Percentiles rank a stretch among this genome's conserved stretches.
These are phyloP conservation scores for Coryphaenoides rupestris DNA, from an alignment of 2,113 vertebrate genomes.

Conservation along the genomic window DNA sequence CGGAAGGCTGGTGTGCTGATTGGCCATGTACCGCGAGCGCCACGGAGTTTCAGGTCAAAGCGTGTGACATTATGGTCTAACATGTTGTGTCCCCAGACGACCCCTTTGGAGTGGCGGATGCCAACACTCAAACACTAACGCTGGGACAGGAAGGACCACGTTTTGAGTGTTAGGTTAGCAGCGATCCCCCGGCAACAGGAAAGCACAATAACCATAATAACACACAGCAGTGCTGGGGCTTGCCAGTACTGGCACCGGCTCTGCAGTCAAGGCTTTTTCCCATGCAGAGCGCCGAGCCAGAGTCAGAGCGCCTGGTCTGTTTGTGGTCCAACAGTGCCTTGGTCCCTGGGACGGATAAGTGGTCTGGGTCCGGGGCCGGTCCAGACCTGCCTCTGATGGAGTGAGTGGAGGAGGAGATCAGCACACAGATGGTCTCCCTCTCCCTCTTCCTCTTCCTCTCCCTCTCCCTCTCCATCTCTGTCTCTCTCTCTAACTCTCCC, in stretches of 20 bases:
- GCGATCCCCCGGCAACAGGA: neutral
- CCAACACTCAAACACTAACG: neutral
- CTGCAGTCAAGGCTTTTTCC: constrained; percentile 19
- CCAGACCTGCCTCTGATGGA: constrained; percentile 29
- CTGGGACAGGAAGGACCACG: neutral
- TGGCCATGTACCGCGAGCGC: constrained; percentile 47
- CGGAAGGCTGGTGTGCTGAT: constrained; percentile 48
- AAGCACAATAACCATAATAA: neutral
- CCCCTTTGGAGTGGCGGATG: neutral
- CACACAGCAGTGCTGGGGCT: neutral
- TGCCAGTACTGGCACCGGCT: neutral
- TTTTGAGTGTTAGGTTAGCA: neutral
- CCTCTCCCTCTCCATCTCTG: too few species aligned
- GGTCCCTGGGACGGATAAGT: constrained; percentile 16
- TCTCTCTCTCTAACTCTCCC: too few species aligned
- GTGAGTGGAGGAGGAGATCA: constrained; percentile 1
- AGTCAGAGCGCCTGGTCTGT: constrained; percentile 11
- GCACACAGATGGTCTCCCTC: constrained; percentile 42
- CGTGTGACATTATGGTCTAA: constrained; percentile 20
- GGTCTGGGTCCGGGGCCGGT: constrained; percentile 14
- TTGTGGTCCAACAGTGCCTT: constrained; percentile 21
- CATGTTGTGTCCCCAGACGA: neutral
- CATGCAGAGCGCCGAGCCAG: neutral
- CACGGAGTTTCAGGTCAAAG: constrained; percentile 66
- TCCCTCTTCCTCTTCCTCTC: neutral